Conservation (phyloP, 2,113 vertebrate genomes). For the Mellivora capensis region DNA sequence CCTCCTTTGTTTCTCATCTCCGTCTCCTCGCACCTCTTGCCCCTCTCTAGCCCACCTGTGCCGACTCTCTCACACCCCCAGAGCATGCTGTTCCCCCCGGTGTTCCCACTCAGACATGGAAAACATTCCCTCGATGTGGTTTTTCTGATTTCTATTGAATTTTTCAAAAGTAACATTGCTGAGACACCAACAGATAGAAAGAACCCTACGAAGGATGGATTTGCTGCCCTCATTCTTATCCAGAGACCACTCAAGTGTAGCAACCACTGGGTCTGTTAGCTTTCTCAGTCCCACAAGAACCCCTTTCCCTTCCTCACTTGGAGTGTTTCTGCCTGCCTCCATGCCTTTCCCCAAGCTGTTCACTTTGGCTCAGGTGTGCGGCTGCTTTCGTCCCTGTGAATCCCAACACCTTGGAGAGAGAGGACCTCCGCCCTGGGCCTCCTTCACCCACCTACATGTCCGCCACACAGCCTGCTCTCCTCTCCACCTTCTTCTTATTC, state of each 20-base stretch:
- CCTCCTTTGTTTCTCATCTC: background rate
- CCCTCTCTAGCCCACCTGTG: background rate
- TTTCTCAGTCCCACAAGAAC: background rate
- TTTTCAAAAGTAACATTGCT: background rate
- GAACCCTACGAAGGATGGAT: background rate
- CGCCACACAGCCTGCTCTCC: background rate
- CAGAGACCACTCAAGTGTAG: background rate
- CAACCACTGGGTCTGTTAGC: background rate
- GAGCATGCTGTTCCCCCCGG: background rate
- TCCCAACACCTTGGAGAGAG: background rate
- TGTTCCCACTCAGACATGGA: background rate
- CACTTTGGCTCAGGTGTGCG: background rate
- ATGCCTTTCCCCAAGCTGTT: background rate
- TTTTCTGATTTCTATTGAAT: background rate
- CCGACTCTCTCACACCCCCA: background rate
- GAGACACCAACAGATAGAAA: background rate
- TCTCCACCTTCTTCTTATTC: too few species aligned
- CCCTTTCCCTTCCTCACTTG: background rate
- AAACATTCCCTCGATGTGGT: background rate
- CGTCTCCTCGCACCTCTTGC: background rate
- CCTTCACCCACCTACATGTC: background rate
- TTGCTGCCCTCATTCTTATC: background rate
- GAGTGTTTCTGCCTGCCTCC: background rate
- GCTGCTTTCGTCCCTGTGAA: background rate
- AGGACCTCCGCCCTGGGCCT: fast-evolving